Base-by-base conservation (phyloP, 64 coral and sea anemone species). In the Actinia tenebrosa region DNA sequence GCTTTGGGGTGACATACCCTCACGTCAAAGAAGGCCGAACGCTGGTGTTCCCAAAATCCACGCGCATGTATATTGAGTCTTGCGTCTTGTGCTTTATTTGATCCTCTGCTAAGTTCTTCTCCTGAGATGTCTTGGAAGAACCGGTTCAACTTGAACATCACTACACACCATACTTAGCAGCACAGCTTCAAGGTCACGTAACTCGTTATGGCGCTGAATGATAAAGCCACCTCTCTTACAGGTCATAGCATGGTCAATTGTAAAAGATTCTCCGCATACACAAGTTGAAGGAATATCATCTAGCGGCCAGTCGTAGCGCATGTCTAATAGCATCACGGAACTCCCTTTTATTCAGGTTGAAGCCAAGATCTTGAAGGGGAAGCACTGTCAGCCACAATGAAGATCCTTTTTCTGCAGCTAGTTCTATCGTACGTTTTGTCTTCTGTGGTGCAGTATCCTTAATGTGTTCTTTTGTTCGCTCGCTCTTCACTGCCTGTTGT, bases 141-240 rank as follows among this genome's bases (percentile, higher is more conserved):
- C 10, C 13, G 44, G 53, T 22, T 55, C 53, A 26, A 62, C 56
- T 60, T 85, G 17, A 6, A 85, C 83, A 85, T 85, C 83, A 13
- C 55, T 85, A 61, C 83, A 55, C 16, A 85, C 83, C 83, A 85
- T 56, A n/a, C 83, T 55, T 30, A 85, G 53, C 44, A 85, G 25
- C 19, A 56, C 83, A 23, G 83, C 83, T 46, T 85, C 83, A 10
- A 85, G 58, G 22, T 85, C 83, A 23, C 83, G 22, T 19, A 85
- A 53, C 56, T 85, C 83, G 56, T 85, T 85, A n/a, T 56, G 83
- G 83, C 45, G 53, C 45, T 37, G 30, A 37, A 37, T 37, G 30
- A 37, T 37, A 37, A 37, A 37, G 30, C 30, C 30, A 37, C 30
- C 30, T 37, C 30, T 37, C 30, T 37, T 37, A 37, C 30, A 37